These are phyloP conservation scores for Drosophila aff. DNA, from an alignment of 1,140 invertebrate genomes.

Conservation along the genomic window DNA sequence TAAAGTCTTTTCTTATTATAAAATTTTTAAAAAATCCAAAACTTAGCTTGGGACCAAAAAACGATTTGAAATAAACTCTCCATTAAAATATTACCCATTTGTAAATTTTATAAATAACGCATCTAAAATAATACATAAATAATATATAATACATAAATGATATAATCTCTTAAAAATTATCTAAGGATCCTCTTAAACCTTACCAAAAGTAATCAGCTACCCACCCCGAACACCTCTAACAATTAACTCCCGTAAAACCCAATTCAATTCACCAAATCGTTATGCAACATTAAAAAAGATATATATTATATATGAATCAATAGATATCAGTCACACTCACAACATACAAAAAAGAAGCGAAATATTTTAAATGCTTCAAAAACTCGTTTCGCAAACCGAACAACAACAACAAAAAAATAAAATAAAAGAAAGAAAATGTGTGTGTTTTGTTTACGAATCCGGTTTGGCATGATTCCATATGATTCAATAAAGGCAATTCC, in stretches of 20 bases:
- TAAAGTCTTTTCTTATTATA: neutral
- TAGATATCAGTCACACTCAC: constrained; percentile 14
- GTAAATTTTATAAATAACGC: neutral
- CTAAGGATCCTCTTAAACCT: neutral
- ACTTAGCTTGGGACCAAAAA: neutral
- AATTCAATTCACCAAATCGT: constrained; percentile 34
- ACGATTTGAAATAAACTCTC: neutral
- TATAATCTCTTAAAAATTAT: neutral
- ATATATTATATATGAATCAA: constrained; percentile 48
- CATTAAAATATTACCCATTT: neutral
- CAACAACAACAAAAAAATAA: constrained; percentile 17
- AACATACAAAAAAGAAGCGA: constrained; percentile 13
- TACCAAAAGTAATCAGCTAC: neutral
- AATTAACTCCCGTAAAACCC: neutral
- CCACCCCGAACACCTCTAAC: neutral
- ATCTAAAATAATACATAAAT: neutral
- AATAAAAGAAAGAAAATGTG: constrained; percentile 32
- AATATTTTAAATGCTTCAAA: constrained; percentile 64
- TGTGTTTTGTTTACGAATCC: constrained; percentile 69
- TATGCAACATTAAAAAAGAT: constrained; percentile 56
- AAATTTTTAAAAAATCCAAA: too few species aligned
- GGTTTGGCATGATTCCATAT: constrained; percentile 80
- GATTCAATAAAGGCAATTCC: constrained; percentile 55
- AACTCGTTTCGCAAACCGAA: constrained; percentile 59
- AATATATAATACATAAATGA: neutral